Percentiles rank a stretch among this genome's conserved stretches.
phyloP scores from a whole-genome alignment of 2,888 invertebrate genomes.

The Geotrupes spiniger region DNA sequence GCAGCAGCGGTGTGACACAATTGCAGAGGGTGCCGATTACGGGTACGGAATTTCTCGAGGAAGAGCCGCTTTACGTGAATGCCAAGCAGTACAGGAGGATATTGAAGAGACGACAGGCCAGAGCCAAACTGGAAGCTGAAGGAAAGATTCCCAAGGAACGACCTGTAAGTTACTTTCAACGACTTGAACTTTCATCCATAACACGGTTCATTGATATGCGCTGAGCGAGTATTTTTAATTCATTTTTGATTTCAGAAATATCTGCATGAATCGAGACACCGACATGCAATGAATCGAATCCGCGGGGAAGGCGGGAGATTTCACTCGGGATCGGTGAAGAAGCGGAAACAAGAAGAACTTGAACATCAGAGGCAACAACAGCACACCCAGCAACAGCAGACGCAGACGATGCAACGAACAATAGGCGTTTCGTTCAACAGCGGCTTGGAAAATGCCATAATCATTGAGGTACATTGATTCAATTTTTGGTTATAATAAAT shows the following conservation, averaged over 20 bases:
- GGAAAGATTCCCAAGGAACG: constrained; percentile 96
- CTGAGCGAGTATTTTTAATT: neutral
- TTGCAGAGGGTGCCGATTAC: constrained; percentile 62
- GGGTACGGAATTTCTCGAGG: constrained; percentile 70
- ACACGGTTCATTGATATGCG: neutral
- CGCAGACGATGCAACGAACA: constrained; percentile 40
- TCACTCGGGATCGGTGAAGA: constrained; percentile 66
- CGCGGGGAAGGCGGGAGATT: constrained; percentile 96
- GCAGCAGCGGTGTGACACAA: constrained; percentile 51
- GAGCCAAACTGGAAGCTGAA: constrained; percentile 91
- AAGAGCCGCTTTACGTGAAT: constrained; percentile 97
- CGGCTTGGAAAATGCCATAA: constrained; percentile 44
- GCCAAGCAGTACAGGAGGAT: constrained; percentile 97
- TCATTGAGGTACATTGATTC: constrained; percentile 43
- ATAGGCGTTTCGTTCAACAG: constrained; percentile 44
- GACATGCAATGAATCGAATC: constrained; percentile 96
- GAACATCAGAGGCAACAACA: constrained; percentile 31
- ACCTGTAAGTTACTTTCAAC: constrained; percentile 61
- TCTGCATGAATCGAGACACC: constrained; percentile 94
- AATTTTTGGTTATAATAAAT: neutral
- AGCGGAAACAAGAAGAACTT: constrained; percentile 31
- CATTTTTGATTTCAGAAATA: constrained; percentile 95
- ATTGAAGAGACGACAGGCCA: constrained; percentile 87
- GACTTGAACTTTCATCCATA: neutral
- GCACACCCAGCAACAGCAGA: constrained; percentile 39